These are phyloP conservation scores for Iselma pallidipennis DNA, from an alignment of 2,888 invertebrate species.

Conservation along the genomic window DNA sequence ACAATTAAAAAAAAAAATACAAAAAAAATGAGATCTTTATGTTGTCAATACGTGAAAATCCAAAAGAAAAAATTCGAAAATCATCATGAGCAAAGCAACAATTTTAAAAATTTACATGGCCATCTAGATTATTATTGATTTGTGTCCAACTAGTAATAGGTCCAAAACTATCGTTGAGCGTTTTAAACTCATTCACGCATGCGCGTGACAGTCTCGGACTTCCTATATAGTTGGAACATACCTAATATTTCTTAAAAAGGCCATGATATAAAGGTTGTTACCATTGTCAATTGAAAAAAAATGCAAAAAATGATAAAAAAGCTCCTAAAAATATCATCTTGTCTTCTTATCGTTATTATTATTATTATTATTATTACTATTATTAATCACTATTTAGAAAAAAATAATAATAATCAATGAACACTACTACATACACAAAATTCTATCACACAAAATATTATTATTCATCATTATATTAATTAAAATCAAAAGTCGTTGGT, in stretches of 20 bases:
- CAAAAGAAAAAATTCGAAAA: background rate
- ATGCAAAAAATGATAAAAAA: constrained; percentile 2
- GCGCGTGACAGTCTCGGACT: no score
- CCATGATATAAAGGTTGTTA: no score
- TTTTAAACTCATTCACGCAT: no score
- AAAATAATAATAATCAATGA: constrained; percentile 22
- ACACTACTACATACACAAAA: constrained; percentile 25
- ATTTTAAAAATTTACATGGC: constrained; percentile 20
- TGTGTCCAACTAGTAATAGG: no score
- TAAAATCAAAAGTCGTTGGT: constrained; percentile 32
- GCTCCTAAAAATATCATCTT: constrained; percentile 15
- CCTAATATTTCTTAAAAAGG: no score
- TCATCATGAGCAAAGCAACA: background rate
- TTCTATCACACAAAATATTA: constrained; percentile 36
- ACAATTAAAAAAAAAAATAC: constrained; percentile 15
- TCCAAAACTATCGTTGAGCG: no score
- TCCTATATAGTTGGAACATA: no score
- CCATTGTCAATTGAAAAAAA: constrained; percentile 8
- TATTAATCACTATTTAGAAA: constrained; percentile 15
- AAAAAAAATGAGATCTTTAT: constrained; percentile 21
- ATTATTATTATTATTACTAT: constrained; percentile 1
- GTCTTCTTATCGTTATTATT: constrained; percentile 8
- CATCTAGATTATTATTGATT: no score
- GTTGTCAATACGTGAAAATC: constrained; percentile 2
- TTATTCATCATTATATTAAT: constrained; percentile 27